Percentiles rank a stretch among this genome's conserved stretches.
Conservation (phyloP, 2,888 invertebrate genomes). For the Parapristionchus giblindavisi region DNA sequence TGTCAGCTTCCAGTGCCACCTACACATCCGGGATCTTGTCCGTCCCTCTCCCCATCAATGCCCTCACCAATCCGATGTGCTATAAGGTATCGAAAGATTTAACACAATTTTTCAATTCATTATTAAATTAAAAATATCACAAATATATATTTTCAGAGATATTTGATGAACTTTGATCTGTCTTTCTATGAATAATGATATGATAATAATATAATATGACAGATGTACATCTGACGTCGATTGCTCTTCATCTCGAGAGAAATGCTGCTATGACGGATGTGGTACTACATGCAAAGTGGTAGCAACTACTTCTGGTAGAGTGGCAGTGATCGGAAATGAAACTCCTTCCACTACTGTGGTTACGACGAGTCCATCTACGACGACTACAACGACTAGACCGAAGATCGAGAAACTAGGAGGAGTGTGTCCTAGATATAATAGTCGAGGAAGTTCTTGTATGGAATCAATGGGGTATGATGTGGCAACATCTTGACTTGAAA, state of each 20-base stretch:
- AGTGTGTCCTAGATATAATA: constrained; percentile 8
- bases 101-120: neutral
- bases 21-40: constrained; percentile 51
- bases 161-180: too few relatives aligned
- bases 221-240: constrained; percentile 54
- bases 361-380: neutral
- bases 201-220: too few relatives aligned
- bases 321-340: neutral
- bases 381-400: neutral
- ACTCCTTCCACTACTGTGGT: neutral
- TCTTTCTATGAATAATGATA: too few relatives aligned
- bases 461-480: neutral
- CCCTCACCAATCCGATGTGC: constrained; percentile 36
- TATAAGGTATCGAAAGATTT: constrained; percentile 3
- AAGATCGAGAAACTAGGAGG: neutral
- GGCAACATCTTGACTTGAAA: too few relatives aligned
- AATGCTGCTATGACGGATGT: constrained; percentile 67
- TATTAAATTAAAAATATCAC: too few relatives aligned
- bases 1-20: constrained; percentile 50
- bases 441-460: too few relatives aligned
- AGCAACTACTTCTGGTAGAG: neutral
- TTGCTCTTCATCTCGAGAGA: constrained; percentile 49
- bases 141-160: too few relatives aligned
- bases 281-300: constrained; percentile 50
- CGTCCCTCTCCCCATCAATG: constrained; percentile 42